phyloP scores from a whole-genome alignment of 2,888 invertebrate species.

The Saturnia japonica region DNA sequence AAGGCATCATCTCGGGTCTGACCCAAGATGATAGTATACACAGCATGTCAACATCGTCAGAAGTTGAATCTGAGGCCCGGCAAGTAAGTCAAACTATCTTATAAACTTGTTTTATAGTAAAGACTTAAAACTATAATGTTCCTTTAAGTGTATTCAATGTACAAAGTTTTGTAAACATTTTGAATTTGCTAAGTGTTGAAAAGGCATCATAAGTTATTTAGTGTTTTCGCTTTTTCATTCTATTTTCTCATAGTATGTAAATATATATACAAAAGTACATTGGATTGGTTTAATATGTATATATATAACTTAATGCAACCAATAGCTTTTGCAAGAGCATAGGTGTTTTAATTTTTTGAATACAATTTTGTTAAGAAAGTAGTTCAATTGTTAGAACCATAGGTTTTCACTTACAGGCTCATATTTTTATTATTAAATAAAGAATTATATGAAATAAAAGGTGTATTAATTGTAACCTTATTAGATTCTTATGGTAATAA shows the following conservation, averaged over 20 bases:
- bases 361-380: conserved; percentile 22
- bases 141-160: background rate
- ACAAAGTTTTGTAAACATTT: conserved; percentile 29
- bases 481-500: conserved; percentile 23
- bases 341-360: conserved; percentile 21
- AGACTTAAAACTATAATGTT: background rate
- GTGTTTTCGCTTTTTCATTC: conserved; percentile 18
- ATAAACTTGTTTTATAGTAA: conserved; percentile 17
- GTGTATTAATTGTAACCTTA: conserved; percentile 59
- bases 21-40: conserved; percentile 81
- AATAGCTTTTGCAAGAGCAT: background rate
- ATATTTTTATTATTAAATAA: conserved; percentile 35
- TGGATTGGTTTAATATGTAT: background rate
- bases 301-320: background rate
- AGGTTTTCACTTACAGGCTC: conserved; percentile 29
- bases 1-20: conserved; percentile 77
- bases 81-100: conserved; percentile 66
- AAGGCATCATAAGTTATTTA: background rate
- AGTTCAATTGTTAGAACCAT: conserved; percentile 12
- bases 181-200: conserved; percentile 1
- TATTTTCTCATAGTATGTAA: background rate
- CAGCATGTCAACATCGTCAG: conserved; percentile 80
- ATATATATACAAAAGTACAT: background rate
- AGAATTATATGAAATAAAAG: conserved; percentile 50
- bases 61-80: conserved; percentile 78